Base-by-base conservation (phyloP, 2,888 invertebrate species). In the Phragmatobia fuliginosa region DNA sequence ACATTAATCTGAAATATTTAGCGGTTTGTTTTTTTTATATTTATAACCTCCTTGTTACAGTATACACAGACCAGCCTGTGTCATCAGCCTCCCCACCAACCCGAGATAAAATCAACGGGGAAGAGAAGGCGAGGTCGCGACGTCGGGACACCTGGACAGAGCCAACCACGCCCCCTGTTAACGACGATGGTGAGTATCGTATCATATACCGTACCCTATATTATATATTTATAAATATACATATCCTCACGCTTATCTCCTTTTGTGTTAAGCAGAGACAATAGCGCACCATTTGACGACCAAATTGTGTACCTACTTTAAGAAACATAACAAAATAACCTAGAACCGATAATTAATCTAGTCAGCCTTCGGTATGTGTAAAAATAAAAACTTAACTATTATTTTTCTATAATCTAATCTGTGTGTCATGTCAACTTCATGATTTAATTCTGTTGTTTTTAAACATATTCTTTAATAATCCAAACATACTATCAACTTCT, bases 21-120 rank as follows among this genome's bases (percentile, higher is more conserved):
- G 7, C 14, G 7, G 0, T 56, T 2, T 6, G 52, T 52, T 21
- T 1, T 25, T 14, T n/a, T 11, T 52, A 52, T 56, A 56, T 5
- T 14, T 16, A 28, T 28, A 21, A 31, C 3, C 28, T 32, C 14
- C 33, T 82, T 81, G 70, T 92, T 91, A 1, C 90, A 96, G 95
- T 96, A 76, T 97, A 97, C 90, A 96, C 95, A 32, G 96, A 97
- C 88, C 96, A 97, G 88, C 97, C 97, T 32, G 96, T 97, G 61
- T 97, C 97, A 71, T 97, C 97, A 72, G 97, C 97, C 52, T 97
- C 97, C 6, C 97, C 97, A 62, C 97, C 97, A 61, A 97, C 97
- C 32, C 94, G 97, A 75, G 97, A 97, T 91, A 97, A 97, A 94
- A 96, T 97, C 83, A 96, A 97, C 83, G 96, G 96, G 49, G 97